Conservation (phyloP, 2,113 vertebrate genomes). For the Alces alces region DNA sequence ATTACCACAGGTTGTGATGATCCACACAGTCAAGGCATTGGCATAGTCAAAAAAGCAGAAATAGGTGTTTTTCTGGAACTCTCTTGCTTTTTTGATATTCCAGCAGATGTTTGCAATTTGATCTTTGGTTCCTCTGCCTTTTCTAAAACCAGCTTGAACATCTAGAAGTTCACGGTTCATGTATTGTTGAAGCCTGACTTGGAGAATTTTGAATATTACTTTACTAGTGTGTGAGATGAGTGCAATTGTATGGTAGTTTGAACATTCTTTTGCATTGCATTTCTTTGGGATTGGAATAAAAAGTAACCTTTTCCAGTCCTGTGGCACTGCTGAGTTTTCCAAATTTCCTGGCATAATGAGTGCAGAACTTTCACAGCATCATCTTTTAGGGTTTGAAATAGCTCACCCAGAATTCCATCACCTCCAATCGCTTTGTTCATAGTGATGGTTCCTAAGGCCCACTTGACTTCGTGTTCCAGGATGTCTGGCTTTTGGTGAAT, state of each 20-base stretch:
- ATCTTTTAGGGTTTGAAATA: neutral
- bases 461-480: neutral
- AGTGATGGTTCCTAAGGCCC: neutral
- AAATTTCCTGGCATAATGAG: neutral
- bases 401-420: neutral
- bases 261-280: neutral
- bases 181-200: neutral
- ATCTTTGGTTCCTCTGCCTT: neutral
- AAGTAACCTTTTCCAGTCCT: neutral
- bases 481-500: neutral
- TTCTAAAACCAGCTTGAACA: neutral
- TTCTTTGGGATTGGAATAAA: neutral
- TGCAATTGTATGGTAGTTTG: neutral
- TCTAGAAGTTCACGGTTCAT: neutral
- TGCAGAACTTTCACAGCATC: neutral
- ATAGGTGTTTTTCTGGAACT: neutral
- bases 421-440: neutral
- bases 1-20: neutral
- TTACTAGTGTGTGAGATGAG: neutral
- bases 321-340: neutral
- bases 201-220: neutral
- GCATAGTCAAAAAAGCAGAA: neutral
- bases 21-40: neutral
- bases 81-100: accelerated
- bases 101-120: neutral